Evolutionary conservation across 2,113 vertebrate species (phyloP), one percentile per base, ranked within the genome.

Genomic region (Solea solea): DNA sequence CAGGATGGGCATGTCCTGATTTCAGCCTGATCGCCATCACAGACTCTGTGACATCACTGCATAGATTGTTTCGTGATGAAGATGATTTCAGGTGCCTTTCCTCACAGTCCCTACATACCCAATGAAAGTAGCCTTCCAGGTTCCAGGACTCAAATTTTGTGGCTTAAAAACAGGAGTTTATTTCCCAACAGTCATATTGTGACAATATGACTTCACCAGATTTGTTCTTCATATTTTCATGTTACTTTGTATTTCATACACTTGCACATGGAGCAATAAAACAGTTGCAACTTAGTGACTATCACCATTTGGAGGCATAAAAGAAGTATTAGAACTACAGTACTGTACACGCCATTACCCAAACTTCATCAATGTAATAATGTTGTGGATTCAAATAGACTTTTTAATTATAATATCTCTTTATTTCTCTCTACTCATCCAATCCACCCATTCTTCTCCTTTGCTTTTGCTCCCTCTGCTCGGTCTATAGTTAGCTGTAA

Each of bases 401-500:
- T 83, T 88, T 87, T 90, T 90, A 93, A 90, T 92, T 90, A 91
- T 76, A 72, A 69, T 78, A 65, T 74, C 79, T 82, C 74, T 13
- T 48, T 12, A 48, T 48, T 12, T 14, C 45, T 48, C 12, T 10
- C 45, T 3, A 45, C 34, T 70, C 55, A 9, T 72, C 54, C 42
- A 51, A 64, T 3, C 45, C 34, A 64, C 52, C 9, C 8, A 9
- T 51, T 64, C 34, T 28, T 65, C 46, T 44, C 46, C 13, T 15
- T 64, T 27, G 21, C 56, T 69, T 39, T 42, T 40, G 8, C 60
- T 72, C 74, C 72, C 81, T 78, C 59, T 39, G 55, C 84, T 84
- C 57, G 3, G 25, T 76, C 86, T 88, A 87, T 82, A 85, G 86
- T 88, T 90, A 88, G 87, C 82, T 66, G 88, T 93, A 91, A 93